Evolutionary conservation across 2,113 vertebrate species (phyloP).

Genomic region (Aldabrachelys gigantea): DNA sequence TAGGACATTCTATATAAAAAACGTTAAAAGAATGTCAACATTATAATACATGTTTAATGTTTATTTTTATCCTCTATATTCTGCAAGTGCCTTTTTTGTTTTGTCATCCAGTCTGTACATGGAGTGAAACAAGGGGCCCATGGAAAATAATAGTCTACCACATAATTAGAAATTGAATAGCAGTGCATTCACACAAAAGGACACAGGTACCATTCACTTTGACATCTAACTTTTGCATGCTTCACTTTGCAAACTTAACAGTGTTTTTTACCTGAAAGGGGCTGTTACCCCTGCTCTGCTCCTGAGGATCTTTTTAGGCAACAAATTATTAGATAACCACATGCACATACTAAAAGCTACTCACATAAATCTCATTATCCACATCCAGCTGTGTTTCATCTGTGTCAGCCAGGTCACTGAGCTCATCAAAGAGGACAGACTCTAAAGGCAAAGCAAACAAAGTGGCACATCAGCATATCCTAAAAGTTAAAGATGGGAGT

Average conservation of each 20-base stretch:
- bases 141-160: neutral
- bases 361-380: constrained; percentile 81
- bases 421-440: constrained; percentile 88
- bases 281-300: neutral
- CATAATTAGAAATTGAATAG: neutral
- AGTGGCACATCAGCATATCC: neutral
- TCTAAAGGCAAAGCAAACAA: constrained; percentile 74
- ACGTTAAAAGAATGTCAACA: no score
- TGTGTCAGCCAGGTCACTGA: constrained; percentile 83
- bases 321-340: neutral
- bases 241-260: neutral
- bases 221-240: neutral
- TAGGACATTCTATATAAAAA: no score
- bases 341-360: constrained; percentile 28
- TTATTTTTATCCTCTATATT: no score
- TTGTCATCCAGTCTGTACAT: no score
- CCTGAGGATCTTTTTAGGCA: no score
- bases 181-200: neutral
- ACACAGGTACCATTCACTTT: neutral
- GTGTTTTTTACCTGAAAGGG: neutral
- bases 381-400: constrained; percentile 79
- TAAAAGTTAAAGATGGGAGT: neutral
- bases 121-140: no score
- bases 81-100: no score
- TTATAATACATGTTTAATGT: no score